Percentiles rank a stretch among this genome's conserved stretches.
Conservation (phyloP, 2,797 vertebrate species). For the Cyclura pinguis region DNA sequence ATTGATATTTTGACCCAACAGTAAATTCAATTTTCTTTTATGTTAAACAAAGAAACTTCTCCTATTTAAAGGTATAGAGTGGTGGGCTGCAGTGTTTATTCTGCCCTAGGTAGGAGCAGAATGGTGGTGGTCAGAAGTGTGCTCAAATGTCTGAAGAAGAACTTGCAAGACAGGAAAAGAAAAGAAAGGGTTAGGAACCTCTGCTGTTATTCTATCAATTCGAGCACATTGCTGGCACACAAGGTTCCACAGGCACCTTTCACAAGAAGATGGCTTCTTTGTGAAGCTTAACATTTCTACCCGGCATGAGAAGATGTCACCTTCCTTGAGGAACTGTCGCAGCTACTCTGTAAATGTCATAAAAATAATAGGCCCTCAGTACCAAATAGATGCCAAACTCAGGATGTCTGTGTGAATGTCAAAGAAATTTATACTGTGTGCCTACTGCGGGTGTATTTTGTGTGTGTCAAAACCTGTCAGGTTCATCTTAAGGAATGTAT, state of each 20-base stretch:
- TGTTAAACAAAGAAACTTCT: neutral
- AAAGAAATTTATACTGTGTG: constrained; percentile 53
- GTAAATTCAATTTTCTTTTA: no score
- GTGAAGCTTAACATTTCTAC: constrained; percentile 52
- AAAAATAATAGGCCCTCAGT: constrained; percentile 64
- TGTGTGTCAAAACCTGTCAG: constrained; percentile 73
- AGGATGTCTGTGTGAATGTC: constrained; percentile 73
- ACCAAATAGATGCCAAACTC: constrained; percentile 67
- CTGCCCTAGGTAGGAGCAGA: neutral
- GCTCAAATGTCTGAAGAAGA: neutral
- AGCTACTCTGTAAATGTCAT: constrained; percentile 75
- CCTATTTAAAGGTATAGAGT: no score
- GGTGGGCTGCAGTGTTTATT: no score
- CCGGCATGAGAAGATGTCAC: constrained; percentile 52
- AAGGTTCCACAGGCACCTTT: constrained; percentile 51
- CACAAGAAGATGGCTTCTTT: constrained; percentile 64
- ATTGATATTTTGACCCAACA: neutral
- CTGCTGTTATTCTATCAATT: neutral
- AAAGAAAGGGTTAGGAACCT: neutral
- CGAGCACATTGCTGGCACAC: constrained; percentile 27
- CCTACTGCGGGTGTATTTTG: constrained; percentile 54
- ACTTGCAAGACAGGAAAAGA: neutral
- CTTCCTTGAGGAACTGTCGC: constrained; percentile 69
- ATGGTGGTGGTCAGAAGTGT: neutral
- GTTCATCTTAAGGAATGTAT: constrained; percentile 67